Evolutionary conservation across 1,140 invertebrate species (phyloP), one percentile per base, ranked within the genome.

Genomic region (Brachionus koreanus): DNA sequence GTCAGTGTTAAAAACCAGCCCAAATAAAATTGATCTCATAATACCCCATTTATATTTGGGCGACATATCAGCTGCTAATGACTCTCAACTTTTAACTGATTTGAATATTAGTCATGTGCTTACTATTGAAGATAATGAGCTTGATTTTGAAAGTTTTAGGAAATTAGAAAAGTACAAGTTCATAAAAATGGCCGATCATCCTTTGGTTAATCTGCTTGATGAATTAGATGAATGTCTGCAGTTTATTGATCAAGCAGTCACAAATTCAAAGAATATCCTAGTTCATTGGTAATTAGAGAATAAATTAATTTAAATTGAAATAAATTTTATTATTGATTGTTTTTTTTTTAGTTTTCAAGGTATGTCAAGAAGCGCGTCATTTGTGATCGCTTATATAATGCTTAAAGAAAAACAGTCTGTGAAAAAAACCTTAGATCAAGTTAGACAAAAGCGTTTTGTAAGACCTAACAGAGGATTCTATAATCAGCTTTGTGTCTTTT

Each of bases 381-480:
- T 69, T 39, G 65, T 69, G 7, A 69, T 69, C n/a, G 65, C 65
- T 37, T 69, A 69, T 16, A 37, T 69, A 37, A 69, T 69, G 65
- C n/a, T 37, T 2, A 69, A 69, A 42, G 65, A 69, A 19, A 69
- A 37, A 33, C n/a, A 37, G 16, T 16, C 65, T 69, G n/a, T 39
- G 7, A 69, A 69, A n/a, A 37, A 69, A 42, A 69, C 33, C 16
- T 42, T 69, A 19, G 65, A 69, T 7, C 35, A 37, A 37, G 65
- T 69, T 19, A 69, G 35, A 37, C 25, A 69, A 69, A 69, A 37
- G n/a, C 29, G 65, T 16, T 69, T 69, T 23, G 65, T 69, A 9
- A 39, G 29, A 19, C 65, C 65, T 1, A 69, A 69, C 19, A 69
- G 6, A n/a, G 65, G 65, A 42, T 69, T 69, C 9, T 39, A 39